phyloP scores from a whole-genome alignment of 2,113 vertebrate genomes.

The Sander vitreus region DNA sequence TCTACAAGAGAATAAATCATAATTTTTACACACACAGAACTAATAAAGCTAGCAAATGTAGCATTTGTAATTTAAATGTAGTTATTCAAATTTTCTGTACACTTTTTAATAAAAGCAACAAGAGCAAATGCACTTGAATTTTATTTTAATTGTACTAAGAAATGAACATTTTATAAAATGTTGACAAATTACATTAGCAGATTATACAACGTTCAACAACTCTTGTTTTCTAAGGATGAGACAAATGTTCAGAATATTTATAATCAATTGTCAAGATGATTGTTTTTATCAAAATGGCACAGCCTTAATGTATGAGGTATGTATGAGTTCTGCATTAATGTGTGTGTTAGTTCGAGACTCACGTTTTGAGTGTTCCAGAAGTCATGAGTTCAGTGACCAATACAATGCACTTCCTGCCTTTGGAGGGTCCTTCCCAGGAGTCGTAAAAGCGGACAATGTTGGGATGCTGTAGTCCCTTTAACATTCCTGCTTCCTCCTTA shows the following conservation, averaged over 20 bases:
- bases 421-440: conserved; percentile 97
- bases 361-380: conserved; percentile 98
- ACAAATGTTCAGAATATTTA: not conserved
- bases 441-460: conserved; percentile 99
- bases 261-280: not conserved
- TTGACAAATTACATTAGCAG: not conserved
- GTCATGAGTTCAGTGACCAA: conserved; percentile 99
- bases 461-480: conserved; percentile 98
- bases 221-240: not conserved
- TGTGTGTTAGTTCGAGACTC: conserved; percentile 75
- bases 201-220: not conserved
- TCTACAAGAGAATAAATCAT: conserved; percentile 73
- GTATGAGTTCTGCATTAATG: not conserved
- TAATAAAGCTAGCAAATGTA: not conserved
- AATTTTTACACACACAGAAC: not conserved
- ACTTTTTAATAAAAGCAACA: not conserved
- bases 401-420: conserved; percentile 98
- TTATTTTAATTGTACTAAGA: not conserved
- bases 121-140: not conserved
- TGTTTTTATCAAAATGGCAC: not conserved
- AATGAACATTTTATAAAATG: not conserved
- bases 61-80: no score
- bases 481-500: conserved; percentile 98
- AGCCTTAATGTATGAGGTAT: not conserved
- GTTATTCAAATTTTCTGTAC: not conserved